Percentiles rank a stretch among this genome's conserved stretches.
Conservation (phyloP, 2,888 invertebrate genomes). For the Caradrina clavipalpis region DNA sequence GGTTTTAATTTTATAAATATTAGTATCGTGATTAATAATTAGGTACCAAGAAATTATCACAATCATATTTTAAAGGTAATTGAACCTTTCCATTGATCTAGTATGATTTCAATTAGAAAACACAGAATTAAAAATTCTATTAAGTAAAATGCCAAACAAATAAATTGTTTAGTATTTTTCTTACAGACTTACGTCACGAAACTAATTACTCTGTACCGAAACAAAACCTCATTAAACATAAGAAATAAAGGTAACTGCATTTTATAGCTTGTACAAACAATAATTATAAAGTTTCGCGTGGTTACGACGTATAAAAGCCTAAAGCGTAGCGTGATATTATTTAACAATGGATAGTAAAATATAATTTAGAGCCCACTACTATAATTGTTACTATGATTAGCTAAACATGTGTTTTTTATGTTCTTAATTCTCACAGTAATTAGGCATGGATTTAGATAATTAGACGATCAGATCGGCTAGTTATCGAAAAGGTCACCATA, state of each 20-base stretch:
- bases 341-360: constrained; percentile 47
- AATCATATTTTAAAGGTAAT: too few species aligned
- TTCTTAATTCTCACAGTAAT: not conserved
- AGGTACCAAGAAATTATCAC: too few species aligned
- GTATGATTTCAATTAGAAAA: not conserved
- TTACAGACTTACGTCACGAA: not conserved
- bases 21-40: too few species aligned
- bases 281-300: constrained; percentile 59
- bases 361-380: constrained; percentile 27
- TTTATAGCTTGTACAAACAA: constrained; percentile 46
- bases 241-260: constrained; percentile 37
- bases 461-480: not conserved
- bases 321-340: constrained; percentile 64
- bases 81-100: not conserved
- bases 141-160: not conserved
- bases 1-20: too few species aligned
- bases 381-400: constrained; percentile 27
- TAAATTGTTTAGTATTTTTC: too few species aligned
- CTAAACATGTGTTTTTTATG: constrained; percentile 15
- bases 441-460: not conserved
- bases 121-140: not conserved
- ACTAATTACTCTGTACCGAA: constrained; percentile 13
- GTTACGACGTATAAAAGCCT: constrained; percentile 50
- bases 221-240: constrained; percentile 15
- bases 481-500: not conserved